Evolutionary conservation across 2,888 invertebrate genomes (phyloP).

Genomic region (Lamellibrachia columna): DNA sequence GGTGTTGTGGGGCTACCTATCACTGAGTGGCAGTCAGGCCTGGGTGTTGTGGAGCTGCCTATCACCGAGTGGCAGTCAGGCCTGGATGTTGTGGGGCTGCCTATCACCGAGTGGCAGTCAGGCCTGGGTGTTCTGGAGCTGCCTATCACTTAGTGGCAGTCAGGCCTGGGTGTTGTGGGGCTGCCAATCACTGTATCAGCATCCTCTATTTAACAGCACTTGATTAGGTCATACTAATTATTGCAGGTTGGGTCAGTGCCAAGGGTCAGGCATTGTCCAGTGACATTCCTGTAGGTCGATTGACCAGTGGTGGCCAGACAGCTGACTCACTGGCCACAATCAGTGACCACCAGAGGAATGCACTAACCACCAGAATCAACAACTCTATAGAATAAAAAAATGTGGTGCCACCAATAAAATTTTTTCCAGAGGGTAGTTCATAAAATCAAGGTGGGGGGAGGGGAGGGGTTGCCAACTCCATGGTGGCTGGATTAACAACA

Average conservation of each 20-base stretch:
- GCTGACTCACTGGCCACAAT: background rate
- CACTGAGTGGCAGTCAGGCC: no score
- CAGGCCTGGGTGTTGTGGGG: background rate
- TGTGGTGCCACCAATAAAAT: no score
- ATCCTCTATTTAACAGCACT: background rate
- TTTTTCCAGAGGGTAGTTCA: no score
- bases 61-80: no score
- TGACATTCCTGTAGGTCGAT: background rate
- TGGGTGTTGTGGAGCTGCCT: no score
- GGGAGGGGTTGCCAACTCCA: no score
- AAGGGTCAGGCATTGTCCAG: background rate
- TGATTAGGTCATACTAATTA: background rate
- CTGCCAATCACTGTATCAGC: background rate
- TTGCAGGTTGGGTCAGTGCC: background rate
- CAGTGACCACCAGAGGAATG: background rate
- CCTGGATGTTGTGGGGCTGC: no score
- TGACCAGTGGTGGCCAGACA: background rate
- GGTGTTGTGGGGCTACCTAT: background rate
- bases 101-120: no score
- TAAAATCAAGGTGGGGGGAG: no score
- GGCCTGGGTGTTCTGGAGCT: no score
- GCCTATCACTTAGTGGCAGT: background rate
- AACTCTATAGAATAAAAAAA: no score
- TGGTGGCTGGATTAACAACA: no score
- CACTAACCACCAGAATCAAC: background rate